Evolutionary conservation across 2,113 vertebrate species (phyloP).

Genomic region (Smithornis capensis): DNA sequence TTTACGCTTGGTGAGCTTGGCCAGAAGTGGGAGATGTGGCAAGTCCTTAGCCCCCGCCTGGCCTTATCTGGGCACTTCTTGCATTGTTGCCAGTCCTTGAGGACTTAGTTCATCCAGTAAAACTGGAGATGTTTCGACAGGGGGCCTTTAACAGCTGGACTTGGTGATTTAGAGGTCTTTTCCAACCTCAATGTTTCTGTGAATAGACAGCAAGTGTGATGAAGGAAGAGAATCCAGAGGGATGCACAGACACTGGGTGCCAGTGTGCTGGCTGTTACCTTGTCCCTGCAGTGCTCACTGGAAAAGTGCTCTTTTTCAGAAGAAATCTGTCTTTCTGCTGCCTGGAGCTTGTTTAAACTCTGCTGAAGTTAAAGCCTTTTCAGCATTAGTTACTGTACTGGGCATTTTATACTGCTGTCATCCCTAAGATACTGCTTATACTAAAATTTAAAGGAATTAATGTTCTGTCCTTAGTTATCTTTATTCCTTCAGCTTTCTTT

Average conservation of each 20-base stretch:
- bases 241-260: too few relatives aligned
- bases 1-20: rapidly evolving
- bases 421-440: background rate
- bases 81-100: background rate
- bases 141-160: background rate
- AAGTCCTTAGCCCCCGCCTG: background rate
- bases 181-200: background rate
- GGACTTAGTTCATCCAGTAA: background rate
- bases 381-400: background rate
- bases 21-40: background rate
- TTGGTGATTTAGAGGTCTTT: background rate
- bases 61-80: background rate
- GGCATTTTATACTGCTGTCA: background rate
- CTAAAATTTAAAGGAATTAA: background rate
- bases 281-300: background rate
- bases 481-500: background rate
- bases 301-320: too few relatives aligned
- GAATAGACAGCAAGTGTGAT: background rate
- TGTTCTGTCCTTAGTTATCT: background rate
- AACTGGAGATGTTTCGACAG: background rate
- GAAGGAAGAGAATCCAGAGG: background rate
- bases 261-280: background rate
- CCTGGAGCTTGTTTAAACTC: background rate
- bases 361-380: background rate
- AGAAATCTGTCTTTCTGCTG: background rate